Conservation (phyloP, 2,797 vertebrate species). For the Cossypha heuglini region DNA sequence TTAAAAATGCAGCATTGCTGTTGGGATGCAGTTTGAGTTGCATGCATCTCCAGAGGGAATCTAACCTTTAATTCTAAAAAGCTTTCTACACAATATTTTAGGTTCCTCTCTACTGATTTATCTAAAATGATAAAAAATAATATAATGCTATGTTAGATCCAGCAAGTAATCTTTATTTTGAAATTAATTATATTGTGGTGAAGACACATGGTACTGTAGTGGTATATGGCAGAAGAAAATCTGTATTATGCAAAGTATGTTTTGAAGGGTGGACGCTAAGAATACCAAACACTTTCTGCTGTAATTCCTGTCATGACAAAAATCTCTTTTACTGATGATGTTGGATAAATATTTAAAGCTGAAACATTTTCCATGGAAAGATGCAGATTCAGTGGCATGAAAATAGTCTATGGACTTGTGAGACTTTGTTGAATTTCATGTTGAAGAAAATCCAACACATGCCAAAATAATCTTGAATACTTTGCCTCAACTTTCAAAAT, state of each 20-base stretch:
- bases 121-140: neutral
- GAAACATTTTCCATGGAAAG: neutral
- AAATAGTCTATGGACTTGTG: constrained; percentile 32
- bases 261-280: constrained; percentile 18
- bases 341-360: constrained; percentile 49
- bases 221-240: neutral
- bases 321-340: constrained; percentile 21
- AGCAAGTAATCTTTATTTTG: constrained; percentile 17
- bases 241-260: constrained; percentile 1
- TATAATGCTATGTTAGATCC: neutral
- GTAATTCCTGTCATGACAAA: constrained; percentile 22
- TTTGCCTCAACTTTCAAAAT: constrained; percentile 22
- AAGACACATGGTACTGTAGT: neutral
- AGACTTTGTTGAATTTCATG: constrained; percentile 54
- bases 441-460: constrained; percentile 10
- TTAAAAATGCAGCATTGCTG: neutral
- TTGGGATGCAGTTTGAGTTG: neutral
- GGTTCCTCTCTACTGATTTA: neutral
- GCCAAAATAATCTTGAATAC: constrained; percentile 54
- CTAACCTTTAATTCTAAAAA: neutral
- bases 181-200: neutral
- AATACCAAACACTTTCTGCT: constrained; percentile 21
- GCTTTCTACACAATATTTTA: neutral
- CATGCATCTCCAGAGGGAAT: neutral
- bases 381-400: constrained; percentile 35